Percentiles rank a stretch among this genome's conserved stretches.
phyloP scores from a whole-genome alignment of 2,888 invertebrate genomes.

The Patella depressa region DNA sequence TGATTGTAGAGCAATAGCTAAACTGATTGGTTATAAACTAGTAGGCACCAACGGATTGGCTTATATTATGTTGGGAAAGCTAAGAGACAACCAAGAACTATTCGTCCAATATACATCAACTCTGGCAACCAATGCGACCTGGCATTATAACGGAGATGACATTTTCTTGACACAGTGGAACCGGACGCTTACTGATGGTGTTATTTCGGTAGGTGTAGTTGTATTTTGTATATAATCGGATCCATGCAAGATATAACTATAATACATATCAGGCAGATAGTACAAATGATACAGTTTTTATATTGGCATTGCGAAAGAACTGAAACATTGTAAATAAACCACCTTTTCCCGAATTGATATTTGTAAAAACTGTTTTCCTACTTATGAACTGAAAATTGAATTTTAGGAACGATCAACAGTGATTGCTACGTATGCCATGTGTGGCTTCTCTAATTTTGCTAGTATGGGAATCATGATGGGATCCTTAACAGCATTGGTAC shows the following conservation, averaged over 20 bases:
- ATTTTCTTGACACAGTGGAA: constrained; percentile 2
- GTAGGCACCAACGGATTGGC: neutral
- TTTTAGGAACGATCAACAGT: neutral
- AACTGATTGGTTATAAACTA: constrained; percentile 15
- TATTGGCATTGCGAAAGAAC: too few relatives aligned
- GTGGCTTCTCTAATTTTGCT: constrained; percentile 5
- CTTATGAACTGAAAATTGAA: too few relatives aligned
- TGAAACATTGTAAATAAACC: too few relatives aligned
- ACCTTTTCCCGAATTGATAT: too few relatives aligned
- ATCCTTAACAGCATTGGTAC: neutral
- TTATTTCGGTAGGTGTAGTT: constrained; percentile 11
- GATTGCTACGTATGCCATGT: neutral
- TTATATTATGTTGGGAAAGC: constrained; percentile 2
- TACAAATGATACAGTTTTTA: too few relatives aligned
- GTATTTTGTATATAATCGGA: too few relatives aligned
- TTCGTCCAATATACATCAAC: constrained; percentile 3
- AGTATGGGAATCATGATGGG: constrained; percentile 7
- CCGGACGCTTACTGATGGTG: constrained; percentile 1
- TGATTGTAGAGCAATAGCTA: constrained; percentile 12
- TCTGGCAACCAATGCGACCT: neutral
- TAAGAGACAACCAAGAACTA: neutral
- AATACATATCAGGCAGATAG: too few relatives aligned
- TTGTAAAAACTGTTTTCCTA: too few relatives aligned
- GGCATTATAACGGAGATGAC: constrained; percentile 14
- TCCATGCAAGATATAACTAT: too few relatives aligned